Evolutionary conservation across 2,113 vertebrate species (phyloP), one percentile per base, ranked within the genome.

Genomic region (Anolis carolinensis): DNA sequence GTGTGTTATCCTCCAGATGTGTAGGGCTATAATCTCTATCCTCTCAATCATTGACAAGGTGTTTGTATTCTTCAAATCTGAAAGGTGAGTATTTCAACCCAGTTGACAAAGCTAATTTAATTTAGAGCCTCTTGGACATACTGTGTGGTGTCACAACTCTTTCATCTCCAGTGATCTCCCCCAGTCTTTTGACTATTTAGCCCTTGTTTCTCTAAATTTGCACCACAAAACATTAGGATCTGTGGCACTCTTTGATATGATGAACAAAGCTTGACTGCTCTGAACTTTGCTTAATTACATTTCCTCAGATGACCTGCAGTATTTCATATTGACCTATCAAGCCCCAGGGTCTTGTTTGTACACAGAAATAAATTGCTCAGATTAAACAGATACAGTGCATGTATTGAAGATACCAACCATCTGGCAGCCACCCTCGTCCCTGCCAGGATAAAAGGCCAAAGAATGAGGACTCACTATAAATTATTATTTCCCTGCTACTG

Each of bases 401-500:
- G 74, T 13, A 50, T 30, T 76, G 44, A 25, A 50, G 39, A 50
- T 30, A 50, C 23, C 8, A 30, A 50, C 25, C 27, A 20, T 50
- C 72, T 36, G 30, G 73, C 21, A 50, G 27, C 25, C 73, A 30
- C 30, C 3, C 9, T 75, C 81, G 92, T 89, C 81, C n/a, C 63
- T 91, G 48, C n/a, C 62, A 34, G 67, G 20, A 21, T 25, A 85
- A 55, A 70, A 75, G 79, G 86, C 86, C 34, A 11, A 59, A 89
- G 87, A 70, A 82, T 89, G 76, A 36, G 50, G 23, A 5, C 73
- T 87, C 75, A 71, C 83, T 82, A 83, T 79, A 87, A 90, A 86
- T 94, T 32, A 39, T 30, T 83, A 1, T 27, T 93, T 34, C 25
- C 90, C 87, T 81, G 48, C 25, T 93, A 87, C 50, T 71, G 73